Evolutionary conservation across 2,888 invertebrate species (phyloP), one percentile per base, ranked within the genome.

Genomic region (Rhagonycha lutea): DNA sequence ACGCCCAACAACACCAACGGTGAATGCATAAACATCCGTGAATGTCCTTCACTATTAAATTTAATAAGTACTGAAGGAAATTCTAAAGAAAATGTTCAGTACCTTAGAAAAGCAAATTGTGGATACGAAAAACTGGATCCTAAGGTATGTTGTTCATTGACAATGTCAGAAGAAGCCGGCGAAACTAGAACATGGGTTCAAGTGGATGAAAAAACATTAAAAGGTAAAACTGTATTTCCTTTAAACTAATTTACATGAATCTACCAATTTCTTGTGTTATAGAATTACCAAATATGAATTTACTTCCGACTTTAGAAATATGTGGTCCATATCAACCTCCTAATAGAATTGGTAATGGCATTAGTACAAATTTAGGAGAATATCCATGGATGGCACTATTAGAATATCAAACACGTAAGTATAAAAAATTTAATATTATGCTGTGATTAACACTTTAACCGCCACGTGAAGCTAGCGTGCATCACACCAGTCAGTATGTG

Each of bases 311-410:
- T 65, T 86, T 83, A 0, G 88, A 86, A 0, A 86, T 86, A 9
- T 93, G 93, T 79, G 93, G 93, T 4, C 84, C 83, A 60, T 8
- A 11, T 0, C 2, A 87, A 89, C 73, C 88, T 11, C 90, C 91
- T 83, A n/a, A n/a, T n/a, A 89, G 90, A 78, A 92, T 94, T 78
- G 89, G 90, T 32, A 93, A 93, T 2, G 94, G 94, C 2, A 88
- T 88, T 28, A 83, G 83, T 68, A 89, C 92, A 0, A 91, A 91
- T 28, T 87, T 93, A 14, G 92, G 92, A 75, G 93, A 93, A 82
- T 92, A 91, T 80, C 93, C 93, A 0, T 94, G 94, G 94, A 92
- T 93, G 91, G 91, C 88, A 0, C 86, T 93, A n/a, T 82, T 94
- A 11, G 89, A 91, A 85, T 94, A 93, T 83, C 89, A 89, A 76